Base-by-base conservation (phyloP, 2,888 invertebrate species). In the Hipparchia sbordonii region DNA sequence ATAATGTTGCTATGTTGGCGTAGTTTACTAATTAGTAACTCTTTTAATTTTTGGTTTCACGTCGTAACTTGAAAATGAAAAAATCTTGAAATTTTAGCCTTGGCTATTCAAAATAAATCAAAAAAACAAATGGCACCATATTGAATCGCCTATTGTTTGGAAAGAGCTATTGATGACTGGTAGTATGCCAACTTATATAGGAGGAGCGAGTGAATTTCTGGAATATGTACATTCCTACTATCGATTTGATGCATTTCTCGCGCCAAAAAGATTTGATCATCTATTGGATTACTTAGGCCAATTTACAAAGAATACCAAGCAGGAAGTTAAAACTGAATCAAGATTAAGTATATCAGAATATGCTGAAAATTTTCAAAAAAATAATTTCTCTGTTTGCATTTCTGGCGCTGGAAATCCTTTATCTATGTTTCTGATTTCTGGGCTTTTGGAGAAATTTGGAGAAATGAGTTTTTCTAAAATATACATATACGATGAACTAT, bases 191-290 rank as follows among this genome's bases (percentile, higher is more conserved):
- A 88, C 87, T 79, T 94, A 95, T 63, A 94, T 96, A n/a, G 96
- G 96, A 7, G 94, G 95, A 65, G 88, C 94, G 4, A 85, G 92
- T 59, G 94, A 95, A 72, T 96, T 96, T 88, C 92, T 95, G 87
- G 95, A 95, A 82, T 95, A 95, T 78, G 93, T 95, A 78, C 90
- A 94, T 82, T 94, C 95, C 54, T 95, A 95, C 85, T 96, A 96
- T 79, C 78, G 89, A 56, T 88, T 92, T 75, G 90, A 92, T 78
- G 77, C 83, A 8, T 90, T 87, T 78, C 76, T 90, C 66, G 78
- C 85, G 8, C 74, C 84, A 54, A 84, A 88, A 57, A 89, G 85
- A 79, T 85, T 87, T 72, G 81, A 86, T 74, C 82, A 82, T 23
- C 78, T 92, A 48, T 76, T 86, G 2, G 77, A 84, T 10, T 90